Conservation (phyloP, 2,113 vertebrate species). For the Varanus komodoensis region DNA sequence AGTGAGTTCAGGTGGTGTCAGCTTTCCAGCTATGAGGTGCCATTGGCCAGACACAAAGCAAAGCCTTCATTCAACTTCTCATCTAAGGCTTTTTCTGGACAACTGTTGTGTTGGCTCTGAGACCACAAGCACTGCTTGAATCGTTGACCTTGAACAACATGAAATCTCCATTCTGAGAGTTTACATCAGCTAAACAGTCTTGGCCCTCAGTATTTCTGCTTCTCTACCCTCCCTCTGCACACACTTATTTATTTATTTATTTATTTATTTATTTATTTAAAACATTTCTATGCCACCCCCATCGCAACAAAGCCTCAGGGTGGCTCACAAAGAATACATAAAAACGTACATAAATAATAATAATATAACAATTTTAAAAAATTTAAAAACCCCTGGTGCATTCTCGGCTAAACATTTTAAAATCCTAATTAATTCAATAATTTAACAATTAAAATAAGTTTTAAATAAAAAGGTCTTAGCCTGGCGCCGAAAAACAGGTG, state of each 20-base stretch:
- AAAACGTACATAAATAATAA: no score
- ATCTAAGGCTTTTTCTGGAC: conserved; percentile 36
- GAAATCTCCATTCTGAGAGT: conserved; percentile 6
- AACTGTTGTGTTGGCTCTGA: conserved; percentile 24
- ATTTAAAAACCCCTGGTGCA: no score
- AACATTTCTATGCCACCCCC: no score
- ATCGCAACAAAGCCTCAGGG: no score
- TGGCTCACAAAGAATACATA: no score
- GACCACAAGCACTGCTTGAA: conserved; percentile 23
- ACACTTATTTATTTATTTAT: no score
- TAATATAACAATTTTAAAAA: no score
- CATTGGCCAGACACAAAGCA: not conserved
- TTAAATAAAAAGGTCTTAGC: no score
- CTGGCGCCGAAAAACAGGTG: not conserved
- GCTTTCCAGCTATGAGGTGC: conserved; percentile 33
- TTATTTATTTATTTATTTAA: no score
- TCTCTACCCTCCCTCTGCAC: not conserved
- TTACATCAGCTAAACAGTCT: not conserved
- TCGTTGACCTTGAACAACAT: not conserved
- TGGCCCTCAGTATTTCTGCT: not conserved
- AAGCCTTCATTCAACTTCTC: not conserved
- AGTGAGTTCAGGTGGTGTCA: conserved; percentile 21
- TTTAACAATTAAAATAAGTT: no score
- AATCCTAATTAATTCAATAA: no score
- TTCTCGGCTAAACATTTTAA: no score